Evolutionary conservation across 2,888 invertebrate genomes (phyloP).

Genomic region (Pollenia amentaria): DNA sequence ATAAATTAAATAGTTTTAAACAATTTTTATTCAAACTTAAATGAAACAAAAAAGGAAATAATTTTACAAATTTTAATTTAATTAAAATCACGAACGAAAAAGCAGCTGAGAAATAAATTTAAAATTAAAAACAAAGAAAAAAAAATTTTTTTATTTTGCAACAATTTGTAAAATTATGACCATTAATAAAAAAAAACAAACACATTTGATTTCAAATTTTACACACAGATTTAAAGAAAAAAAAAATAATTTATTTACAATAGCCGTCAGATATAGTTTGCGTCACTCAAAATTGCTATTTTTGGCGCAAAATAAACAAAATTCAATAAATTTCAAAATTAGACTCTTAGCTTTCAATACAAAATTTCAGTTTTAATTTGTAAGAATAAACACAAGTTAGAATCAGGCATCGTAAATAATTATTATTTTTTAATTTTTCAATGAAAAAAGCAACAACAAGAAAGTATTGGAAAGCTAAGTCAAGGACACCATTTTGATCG

Average conservation of each 20-base stretch:
- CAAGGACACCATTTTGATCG: too few species aligned
- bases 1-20: too few species aligned
- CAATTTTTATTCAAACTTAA: too few species aligned
- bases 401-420: neutral
- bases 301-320: slow-evolving; percentile 28
- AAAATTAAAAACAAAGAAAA: slow-evolving; percentile 22
- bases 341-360: slow-evolving; percentile 17
- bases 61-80: neutral
- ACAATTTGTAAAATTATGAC: slow-evolving; percentile 33
- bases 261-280: slow-evolving; percentile 12
- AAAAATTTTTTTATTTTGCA: slow-evolving; percentile 22
- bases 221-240: neutral
- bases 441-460: too few species aligned
- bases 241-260: slow-evolving; percentile 39
- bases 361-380: slow-evolving; percentile 4
- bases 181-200: slow-evolving; percentile 42
- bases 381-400: neutral
- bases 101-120: neutral
- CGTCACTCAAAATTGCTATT: slow-evolving; percentile 36
- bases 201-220: neutral
- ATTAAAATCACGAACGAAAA: neutral
- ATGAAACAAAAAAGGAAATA: neutral
- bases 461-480: too few species aligned
- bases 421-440: too few species aligned
- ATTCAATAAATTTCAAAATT: slow-evolving; percentile 2